Base-by-base conservation (phyloP, 92 coral and sea anemone species). In the Ricordea florida region DNA sequence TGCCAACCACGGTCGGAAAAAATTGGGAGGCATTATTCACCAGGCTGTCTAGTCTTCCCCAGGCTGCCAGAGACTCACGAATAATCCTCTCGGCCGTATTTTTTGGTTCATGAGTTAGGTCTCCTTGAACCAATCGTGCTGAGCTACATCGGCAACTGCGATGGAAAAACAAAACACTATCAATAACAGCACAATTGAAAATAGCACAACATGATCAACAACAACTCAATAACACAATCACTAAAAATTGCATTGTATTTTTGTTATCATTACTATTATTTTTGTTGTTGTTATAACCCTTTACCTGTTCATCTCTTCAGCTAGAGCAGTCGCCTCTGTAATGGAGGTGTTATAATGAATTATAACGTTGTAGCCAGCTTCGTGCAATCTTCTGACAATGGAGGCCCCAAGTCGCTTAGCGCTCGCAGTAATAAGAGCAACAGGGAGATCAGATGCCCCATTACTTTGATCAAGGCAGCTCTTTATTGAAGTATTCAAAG, bases 1-100 rank as follows among this genome's bases (percentile, higher is more conserved):
- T 36, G 22, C 90, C 94, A 29, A 80, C 48, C 33, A 55, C 76
- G 2, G 90, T 89, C 1, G 88, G 74, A 28, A 56, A 46, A 43
- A 79, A 84, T 6, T 79, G 80, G 1, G 84, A 74, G 1, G 93
- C 90, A 34, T 89, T 84, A 78, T 88, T 88, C n/a, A 88, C 84
- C 3, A 78, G 42, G 45, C 79, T 40, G 61, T 89, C 93, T 10
- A 89, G 71, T 61, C 85, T 82, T 52, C 87, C 89, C 90, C 93
- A 89, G 48, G 48, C 55, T 29, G 41, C 55, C 37, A 68, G 35
- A 34, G 83, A 36, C 22, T 74, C 84, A 0, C 49, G 56, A 14
- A 89, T 47, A 33, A 89, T 18, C 57, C 66, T 69, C 25, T 84
- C 81, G 6, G 87, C 69, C 1, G 90, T 57, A 15, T 34, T 48